A percentile compares a stretch with the other conserved stretches of the same genome.
Evolutionary conservation across 2,888 invertebrate genomes (phyloP).

Genomic region (Uloborus plumipes): DNA sequence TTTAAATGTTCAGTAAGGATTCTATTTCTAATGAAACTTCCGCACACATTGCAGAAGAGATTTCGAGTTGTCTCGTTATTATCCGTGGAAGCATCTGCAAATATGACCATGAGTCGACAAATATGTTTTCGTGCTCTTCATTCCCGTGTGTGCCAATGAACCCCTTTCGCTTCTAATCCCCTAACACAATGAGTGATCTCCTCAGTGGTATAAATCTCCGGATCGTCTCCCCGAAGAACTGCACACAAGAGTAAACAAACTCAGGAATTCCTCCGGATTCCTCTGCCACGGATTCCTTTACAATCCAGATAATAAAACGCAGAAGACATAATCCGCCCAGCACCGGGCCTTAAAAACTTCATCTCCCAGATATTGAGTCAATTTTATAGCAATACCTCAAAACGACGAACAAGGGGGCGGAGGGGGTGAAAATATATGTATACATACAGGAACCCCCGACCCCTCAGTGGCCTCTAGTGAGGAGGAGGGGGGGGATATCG

Average conservation of each 20-base stretch:
- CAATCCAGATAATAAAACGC: constrained; percentile 10
- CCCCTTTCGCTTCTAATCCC: constrained; percentile 48
- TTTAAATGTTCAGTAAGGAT: no score
- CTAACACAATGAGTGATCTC: constrained; percentile 36
- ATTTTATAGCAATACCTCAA: constrained; percentile 59
- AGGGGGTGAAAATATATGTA: neutral
- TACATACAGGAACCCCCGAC: no score
- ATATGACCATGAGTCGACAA: no score
- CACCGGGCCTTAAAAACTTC: constrained; percentile 49
- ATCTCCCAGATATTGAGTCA: constrained; percentile 47
- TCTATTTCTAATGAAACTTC: no score
- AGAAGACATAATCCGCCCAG: constrained; percentile 1
- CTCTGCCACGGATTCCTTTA: neutral
- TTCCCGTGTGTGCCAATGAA: neutral
- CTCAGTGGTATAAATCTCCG: constrained; percentile 50
- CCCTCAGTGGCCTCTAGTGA: neutral
- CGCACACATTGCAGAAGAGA: no score
- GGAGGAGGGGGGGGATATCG: constrained; percentile 8
- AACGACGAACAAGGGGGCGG: neutral
- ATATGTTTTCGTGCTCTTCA: no score
- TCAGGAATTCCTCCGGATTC: constrained; percentile 37
- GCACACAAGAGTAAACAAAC: constrained; percentile 48
- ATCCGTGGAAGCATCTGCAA: no score
- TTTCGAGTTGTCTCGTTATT: no score
- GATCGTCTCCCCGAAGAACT: constrained; percentile 32